Conservation (phyloP, 2,888 invertebrate species). For the Cheilosia impressa region DNA sequence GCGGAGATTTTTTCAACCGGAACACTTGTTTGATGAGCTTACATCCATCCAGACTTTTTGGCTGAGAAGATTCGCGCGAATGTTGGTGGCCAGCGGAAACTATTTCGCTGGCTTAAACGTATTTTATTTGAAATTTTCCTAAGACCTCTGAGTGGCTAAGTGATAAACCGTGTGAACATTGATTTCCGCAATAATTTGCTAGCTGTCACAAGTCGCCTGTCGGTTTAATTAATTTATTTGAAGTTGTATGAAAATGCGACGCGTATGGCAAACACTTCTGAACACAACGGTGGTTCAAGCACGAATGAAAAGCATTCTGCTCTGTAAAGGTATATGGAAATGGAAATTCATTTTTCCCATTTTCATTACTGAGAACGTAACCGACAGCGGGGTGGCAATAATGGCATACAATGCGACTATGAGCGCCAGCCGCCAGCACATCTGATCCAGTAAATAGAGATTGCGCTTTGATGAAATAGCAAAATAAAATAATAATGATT, state of each 20-base stretch:
- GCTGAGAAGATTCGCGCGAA: conserved; percentile 15
- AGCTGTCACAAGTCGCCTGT: background rate
- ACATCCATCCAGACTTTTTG: conserved; percentile 22
- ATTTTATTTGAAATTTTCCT: background rate
- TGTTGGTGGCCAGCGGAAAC: conserved; percentile 3
- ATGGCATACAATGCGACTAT: conserved; percentile 42
- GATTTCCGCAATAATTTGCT: background rate
- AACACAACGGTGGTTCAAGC: conserved; percentile 67
- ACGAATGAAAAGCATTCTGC: conserved; percentile 71
- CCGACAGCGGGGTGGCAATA: conserved; percentile 39
- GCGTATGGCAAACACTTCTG: conserved; percentile 44
- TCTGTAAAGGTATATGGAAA: conserved; percentile 64
- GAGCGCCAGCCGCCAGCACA: conserved; percentile 24
- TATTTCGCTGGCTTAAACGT: background rate
- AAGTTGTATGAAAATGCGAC: conserved; percentile 6
- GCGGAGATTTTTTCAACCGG: conserved; percentile 59
- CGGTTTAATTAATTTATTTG: background rate
- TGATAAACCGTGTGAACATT: conserved; percentile 26
- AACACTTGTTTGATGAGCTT: conserved; percentile 54
- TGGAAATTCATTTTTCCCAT: conserved; percentile 71
- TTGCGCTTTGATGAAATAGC: conserved; percentile 68
- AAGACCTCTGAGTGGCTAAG: background rate
- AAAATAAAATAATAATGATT: conserved; percentile 39
- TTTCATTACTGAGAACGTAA: conserved; percentile 56
- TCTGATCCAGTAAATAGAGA: conserved; percentile 53